Evolutionary conservation across 1,140 invertebrate genomes (phyloP).

Genomic region (Oedothorax gibbosus): DNA sequence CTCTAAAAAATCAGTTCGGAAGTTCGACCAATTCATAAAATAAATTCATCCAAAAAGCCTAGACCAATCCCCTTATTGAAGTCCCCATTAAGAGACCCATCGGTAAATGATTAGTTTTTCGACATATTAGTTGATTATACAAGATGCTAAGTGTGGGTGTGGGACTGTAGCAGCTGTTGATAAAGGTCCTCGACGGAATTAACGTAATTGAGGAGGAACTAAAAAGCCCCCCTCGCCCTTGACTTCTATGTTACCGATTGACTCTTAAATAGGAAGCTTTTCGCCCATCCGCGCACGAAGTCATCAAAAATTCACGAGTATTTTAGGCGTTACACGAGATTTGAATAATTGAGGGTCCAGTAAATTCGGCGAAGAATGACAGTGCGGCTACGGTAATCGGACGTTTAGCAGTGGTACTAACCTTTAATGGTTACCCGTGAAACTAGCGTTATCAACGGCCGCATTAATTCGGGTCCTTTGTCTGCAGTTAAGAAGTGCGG

Average conservation of each 20-base stretch:
- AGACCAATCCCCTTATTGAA: constrained; percentile 13
- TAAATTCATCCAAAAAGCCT: constrained; percentile 6
- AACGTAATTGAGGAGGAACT: constrained; percentile 56
- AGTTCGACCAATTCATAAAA: neutral
- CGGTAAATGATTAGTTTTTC: constrained; percentile 52
- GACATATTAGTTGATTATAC: constrained; percentile 56
- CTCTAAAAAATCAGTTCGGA: too few species aligned
- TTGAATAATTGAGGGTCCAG: constrained; percentile 56
- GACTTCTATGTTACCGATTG: constrained; percentile 58
- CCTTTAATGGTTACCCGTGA: constrained; percentile 59
- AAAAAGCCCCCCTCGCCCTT: constrained; percentile 50
- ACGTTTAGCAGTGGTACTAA: constrained; percentile 59
- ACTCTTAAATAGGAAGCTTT: constrained; percentile 58
- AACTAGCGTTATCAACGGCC: constrained; percentile 56
- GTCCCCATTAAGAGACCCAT: constrained; percentile 1
- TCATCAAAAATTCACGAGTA: constrained; percentile 59
- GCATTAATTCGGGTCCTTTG: constrained; percentile 57
- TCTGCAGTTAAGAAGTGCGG: constrained; percentile 56
- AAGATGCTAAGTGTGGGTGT: constrained; percentile 24
- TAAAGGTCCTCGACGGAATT: constrained; percentile 53
- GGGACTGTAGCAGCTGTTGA: constrained; percentile 50
- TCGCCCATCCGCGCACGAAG: constrained; percentile 3
- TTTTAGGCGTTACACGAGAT: constrained; percentile 60
- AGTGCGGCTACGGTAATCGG: constrained; percentile 49
- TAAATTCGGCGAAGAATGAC: constrained; percentile 58